Percentiles rank a stretch among this genome's conserved stretches.
Conservation (phyloP, 2,888 invertebrate genomes). For the Stegophylla sp. region DNA sequence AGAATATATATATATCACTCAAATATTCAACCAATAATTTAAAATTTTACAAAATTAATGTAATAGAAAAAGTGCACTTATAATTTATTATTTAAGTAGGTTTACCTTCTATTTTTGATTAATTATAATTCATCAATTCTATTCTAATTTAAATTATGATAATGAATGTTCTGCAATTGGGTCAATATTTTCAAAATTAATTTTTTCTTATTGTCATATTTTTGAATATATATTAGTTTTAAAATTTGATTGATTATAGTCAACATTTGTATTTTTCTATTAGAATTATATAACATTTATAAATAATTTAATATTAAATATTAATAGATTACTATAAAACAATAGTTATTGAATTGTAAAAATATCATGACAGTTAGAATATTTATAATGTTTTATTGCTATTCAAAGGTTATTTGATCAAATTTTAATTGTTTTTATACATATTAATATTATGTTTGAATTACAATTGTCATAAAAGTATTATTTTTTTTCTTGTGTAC, state of each 20-base stretch:
- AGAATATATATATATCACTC: no score
- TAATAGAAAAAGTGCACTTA: conserved; percentile 10
- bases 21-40: no score
- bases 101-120: background rate
- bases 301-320: conserved; percentile 1
- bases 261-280: background rate
- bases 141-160: no score
- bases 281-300: background rate
- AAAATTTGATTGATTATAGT: background rate
- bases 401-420: conserved; percentile 35
- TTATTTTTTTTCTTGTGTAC: background rate
- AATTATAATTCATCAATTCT: background rate
- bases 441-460: background rate
- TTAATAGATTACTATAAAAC: background rate
- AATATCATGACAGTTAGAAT: background rate
- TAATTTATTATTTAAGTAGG: background rate
- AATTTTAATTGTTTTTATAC: conserved; percentile 6
- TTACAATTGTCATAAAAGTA: background rate
- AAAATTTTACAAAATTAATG: no score
- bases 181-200: background rate
- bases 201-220: background rate
- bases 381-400: background rate
- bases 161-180: no score
- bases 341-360: conserved; percentile 23
- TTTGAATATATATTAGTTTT: background rate